Conservation (phyloP, 1,140 invertebrate genomes). For the Trichonephila clavipes region DNA sequence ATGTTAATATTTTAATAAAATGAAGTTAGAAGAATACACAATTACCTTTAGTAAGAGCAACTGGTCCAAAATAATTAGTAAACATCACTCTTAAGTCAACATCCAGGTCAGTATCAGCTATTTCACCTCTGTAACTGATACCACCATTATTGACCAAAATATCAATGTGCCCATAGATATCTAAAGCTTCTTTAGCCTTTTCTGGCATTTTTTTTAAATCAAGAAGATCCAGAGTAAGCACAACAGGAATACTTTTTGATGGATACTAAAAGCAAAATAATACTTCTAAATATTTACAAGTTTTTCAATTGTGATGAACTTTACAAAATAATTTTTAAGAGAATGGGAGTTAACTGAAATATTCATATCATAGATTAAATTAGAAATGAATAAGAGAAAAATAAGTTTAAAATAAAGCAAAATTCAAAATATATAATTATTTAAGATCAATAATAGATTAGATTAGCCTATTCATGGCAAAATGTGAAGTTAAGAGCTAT, state of each 20-base stretch:
- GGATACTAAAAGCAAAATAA: constrained; percentile 82
- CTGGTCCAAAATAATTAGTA: constrained; percentile 96
- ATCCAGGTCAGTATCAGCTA: constrained; percentile 88
- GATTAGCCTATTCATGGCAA: too few relatives aligned
- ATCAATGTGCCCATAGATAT: constrained; percentile 88
- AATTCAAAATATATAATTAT: too few relatives aligned
- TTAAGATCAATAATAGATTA: too few relatives aligned
- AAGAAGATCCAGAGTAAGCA: constrained; percentile 89
- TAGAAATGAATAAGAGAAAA: too few relatives aligned
- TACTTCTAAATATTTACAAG: too few relatives aligned
- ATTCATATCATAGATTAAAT: too few relatives aligned
- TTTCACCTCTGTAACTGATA: constrained; percentile 88
- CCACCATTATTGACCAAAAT: constrained; percentile 97
- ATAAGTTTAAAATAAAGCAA: too few relatives aligned
- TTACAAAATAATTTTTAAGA: too few relatives aligned
- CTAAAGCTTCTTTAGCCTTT: constrained; percentile 85
- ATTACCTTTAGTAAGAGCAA: constrained; percentile 93
- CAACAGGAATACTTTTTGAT: constrained; percentile 86
- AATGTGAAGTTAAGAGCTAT: too few relatives aligned
- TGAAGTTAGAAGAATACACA: background rate
- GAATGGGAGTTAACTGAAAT: too few relatives aligned
- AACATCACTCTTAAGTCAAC: constrained; percentile 94
- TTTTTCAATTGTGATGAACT: too few relatives aligned
- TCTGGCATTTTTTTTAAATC: constrained; percentile 85
- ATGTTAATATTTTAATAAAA: too few relatives aligned